Conservation (phyloP, 1,140 invertebrate species). For the Odontomachus brunneus region DNA sequence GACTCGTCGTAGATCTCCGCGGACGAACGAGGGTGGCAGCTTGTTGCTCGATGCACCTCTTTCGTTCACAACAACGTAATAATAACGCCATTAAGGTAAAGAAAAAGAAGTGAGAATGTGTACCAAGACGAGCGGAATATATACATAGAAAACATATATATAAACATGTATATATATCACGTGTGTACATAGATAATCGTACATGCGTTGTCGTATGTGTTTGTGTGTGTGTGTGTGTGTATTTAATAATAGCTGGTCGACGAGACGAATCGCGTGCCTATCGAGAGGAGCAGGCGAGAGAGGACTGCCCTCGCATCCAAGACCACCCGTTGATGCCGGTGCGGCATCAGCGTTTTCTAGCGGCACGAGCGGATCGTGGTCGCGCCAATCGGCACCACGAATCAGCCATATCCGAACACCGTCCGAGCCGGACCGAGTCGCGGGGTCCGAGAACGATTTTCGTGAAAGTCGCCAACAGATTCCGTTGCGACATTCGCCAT, state of each 20-base stretch:
- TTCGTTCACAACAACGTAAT: constrained; percentile 1
- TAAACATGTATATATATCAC: constrained; percentile 38
- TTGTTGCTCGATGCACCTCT: not conserved
- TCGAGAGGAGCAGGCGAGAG: constrained; percentile 46
- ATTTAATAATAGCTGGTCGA: constrained; percentile 45
- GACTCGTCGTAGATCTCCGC: constrained; percentile 27
- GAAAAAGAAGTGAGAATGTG: not conserved
- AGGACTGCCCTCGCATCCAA: constrained; percentile 14
- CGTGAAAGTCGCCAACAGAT: constrained; percentile 66
- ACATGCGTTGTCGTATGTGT: not conserved
- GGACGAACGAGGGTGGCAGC: not conserved
- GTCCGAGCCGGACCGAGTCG: not conserved
- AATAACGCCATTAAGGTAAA: not conserved
- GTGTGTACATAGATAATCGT: constrained; percentile 12
- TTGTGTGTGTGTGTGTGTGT: not conserved
- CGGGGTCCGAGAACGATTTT: constrained; percentile 55
- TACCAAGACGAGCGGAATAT: not conserved
- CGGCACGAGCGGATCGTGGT: not conserved
- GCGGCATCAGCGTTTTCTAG: not conserved
- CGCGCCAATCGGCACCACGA: not conserved
- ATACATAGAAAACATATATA: constrained; percentile 13
- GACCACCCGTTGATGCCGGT: constrained; percentile 10
- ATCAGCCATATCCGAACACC: not conserved
- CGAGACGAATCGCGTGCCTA: constrained; percentile 45
- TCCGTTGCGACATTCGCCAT: constrained; percentile 55